phyloP scores from a whole-genome alignment of 2,888 invertebrate genomes.

The Monochamus alternatus region DNA sequence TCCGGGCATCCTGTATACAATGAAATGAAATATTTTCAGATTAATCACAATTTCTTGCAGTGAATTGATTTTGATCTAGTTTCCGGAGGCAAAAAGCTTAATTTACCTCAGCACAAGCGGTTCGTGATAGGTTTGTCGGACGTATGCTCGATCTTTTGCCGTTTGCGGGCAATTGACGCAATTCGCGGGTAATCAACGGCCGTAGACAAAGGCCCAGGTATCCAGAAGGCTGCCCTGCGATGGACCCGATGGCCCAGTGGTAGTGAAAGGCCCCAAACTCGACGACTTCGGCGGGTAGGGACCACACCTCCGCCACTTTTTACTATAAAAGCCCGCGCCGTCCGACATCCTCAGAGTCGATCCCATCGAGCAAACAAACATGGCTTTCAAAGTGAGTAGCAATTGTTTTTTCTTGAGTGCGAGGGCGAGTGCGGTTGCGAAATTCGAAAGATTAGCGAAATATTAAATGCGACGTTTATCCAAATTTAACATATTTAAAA shows the following conservation, averaged over 20 bases:
- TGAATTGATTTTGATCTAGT: too few species aligned
- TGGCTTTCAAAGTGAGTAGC: constrained; percentile 62
- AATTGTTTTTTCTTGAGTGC: constrained; percentile 25
- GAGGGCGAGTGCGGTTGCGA: not conserved
- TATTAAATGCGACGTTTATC: too few species aligned
- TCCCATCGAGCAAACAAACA: constrained; percentile 48
- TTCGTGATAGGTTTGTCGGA: too few species aligned
- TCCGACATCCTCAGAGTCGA: constrained; percentile 32
- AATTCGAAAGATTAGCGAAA: not conserved
- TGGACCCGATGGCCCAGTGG: constrained; percentile 44
- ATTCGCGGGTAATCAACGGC: not conserved
- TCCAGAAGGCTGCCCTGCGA: constrained; percentile 38
- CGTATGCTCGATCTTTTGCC: not conserved
- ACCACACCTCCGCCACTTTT: constrained; percentile 53
- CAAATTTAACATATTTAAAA: too few species aligned
- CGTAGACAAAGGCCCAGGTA: constrained; percentile 1
- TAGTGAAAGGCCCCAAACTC: constrained; percentile 58
- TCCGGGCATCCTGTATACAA: too few species aligned
- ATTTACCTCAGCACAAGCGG: too few species aligned
- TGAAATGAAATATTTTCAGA: too few species aligned
- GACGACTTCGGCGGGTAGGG: constrained; percentile 49
- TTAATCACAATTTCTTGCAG: too few species aligned
- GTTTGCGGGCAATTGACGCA: not conserved
- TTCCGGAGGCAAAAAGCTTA: too few species aligned
- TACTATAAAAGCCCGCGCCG: constrained; percentile 41